phyloP scores from a whole-genome alignment of 2,113 vertebrate genomes.

The Pedionomus torquatus region DNA sequence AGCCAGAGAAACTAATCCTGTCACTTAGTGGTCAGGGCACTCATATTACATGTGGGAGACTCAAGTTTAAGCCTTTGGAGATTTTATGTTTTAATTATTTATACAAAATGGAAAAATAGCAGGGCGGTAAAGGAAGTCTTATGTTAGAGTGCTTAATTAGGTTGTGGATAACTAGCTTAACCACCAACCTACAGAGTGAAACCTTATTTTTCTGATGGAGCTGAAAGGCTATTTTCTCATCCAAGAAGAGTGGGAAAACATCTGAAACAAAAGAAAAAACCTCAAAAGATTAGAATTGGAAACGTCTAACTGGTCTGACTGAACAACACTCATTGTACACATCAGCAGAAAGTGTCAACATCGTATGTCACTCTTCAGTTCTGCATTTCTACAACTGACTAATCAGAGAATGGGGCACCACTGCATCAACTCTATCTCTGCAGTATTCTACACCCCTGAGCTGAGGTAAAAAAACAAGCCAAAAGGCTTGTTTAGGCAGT shows the following conservation, averaged over 20 bases:
- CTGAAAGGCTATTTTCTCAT: neutral
- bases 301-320: neutral
- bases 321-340: neutral
- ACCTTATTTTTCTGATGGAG: neutral
- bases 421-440: neutral
- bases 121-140: neutral
- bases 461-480: neutral
- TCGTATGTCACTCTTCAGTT: neutral
- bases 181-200: neutral
- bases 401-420: neutral
- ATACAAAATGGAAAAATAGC: neutral
- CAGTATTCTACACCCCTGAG: neutral
- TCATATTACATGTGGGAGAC: neutral
- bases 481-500: neutral
- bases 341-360: neutral
- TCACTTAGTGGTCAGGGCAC: neutral
- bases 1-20: neutral
- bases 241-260: neutral
- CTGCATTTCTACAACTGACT: neutral
- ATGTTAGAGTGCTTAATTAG: neutral
- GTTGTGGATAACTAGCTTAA: neutral
- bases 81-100: neutral
- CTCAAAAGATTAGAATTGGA: accelerated
- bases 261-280: neutral
- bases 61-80: neutral